Conservation (phyloP, 2,888 invertebrate genomes). For the Zygaena filipendulae region DNA sequence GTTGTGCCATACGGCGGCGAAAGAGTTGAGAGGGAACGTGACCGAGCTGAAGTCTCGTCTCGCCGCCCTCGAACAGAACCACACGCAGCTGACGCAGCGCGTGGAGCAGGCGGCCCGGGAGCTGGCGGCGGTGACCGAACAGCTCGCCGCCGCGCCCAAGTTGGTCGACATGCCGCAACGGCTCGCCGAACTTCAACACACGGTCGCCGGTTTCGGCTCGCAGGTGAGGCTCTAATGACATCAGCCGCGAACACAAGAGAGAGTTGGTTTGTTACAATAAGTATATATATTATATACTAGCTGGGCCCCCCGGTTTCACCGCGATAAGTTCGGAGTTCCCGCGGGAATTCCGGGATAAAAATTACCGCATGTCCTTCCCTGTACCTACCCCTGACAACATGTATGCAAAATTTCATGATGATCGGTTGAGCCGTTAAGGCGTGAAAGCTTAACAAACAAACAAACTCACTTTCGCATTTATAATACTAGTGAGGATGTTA, state of each 20-base stretch:
- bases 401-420: too few relatives aligned
- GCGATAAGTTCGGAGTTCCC: too few relatives aligned
- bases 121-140: slow-evolving; percentile 64
- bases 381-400: too few relatives aligned
- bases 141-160: slow-evolving; percentile 69
- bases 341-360: too few relatives aligned
- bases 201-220: slow-evolving; percentile 71
- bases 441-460: too few relatives aligned
- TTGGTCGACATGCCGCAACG: slow-evolving; percentile 68
- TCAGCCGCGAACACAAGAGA: background rate
- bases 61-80: slow-evolving; percentile 63
- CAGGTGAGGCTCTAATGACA: slow-evolving; percentile 44
- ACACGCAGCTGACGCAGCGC: slow-evolving; percentile 42
- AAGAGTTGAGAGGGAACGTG: slow-evolving; percentile 75
- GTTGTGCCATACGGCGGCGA: slow-evolving; percentile 76
- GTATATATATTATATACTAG: too few relatives aligned
- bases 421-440: too few relatives aligned
- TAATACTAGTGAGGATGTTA: too few relatives aligned
- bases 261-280: background rate
- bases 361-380: too few relatives aligned
- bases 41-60: slow-evolving; percentile 69
- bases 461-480: too few relatives aligned
- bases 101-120: slow-evolving; percentile 54
- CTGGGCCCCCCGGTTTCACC: too few relatives aligned
- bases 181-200: slow-evolving; percentile 61